Conservation (phyloP, 2,888 invertebrate species). For the Busseola fusca region DNA sequence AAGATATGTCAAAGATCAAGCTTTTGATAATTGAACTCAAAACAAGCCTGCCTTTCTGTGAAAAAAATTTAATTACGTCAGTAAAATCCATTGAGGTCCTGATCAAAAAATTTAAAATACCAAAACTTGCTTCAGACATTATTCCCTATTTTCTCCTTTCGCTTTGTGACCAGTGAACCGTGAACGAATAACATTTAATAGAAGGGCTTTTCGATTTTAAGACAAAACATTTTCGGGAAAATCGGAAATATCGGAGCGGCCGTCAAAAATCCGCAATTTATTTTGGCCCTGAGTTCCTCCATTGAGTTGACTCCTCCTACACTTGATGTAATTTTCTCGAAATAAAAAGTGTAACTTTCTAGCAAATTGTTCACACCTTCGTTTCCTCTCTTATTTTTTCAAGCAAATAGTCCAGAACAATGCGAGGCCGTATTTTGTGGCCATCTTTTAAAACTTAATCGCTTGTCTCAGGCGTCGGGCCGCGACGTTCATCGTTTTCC, state of each 20-base stretch:
- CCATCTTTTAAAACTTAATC: slow-evolving; percentile 69
- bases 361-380: slow-evolving; percentile 60
- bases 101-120: slow-evolving; percentile 15
- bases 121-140: slow-evolving; percentile 9
- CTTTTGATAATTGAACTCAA: background rate
- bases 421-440: slow-evolving; percentile 61
- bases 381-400: slow-evolving; percentile 56
- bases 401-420: slow-evolving; percentile 67
- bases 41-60: background rate
- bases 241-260: slow-evolving; percentile 35
- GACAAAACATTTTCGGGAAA: slow-evolving; percentile 34
- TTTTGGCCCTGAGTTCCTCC: slow-evolving; percentile 28
- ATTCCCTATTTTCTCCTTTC: slow-evolving; percentile 23
- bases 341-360: slow-evolving; percentile 58
- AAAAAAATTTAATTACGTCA: background rate
- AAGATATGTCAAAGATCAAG: background rate
- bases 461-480: slow-evolving; percentile 61
- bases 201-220: slow-evolving; percentile 34
- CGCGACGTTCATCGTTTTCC: slow-evolving; percentile 70
- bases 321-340: slow-evolving; percentile 39
- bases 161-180: slow-evolving; percentile 27
- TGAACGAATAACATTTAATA: slow-evolving; percentile 41
- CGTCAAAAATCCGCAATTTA: slow-evolving; percentile 40
- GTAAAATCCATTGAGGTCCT: background rate
- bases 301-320: slow-evolving; percentile 18